Conservation (phyloP, 2,113 vertebrate species). For the Cygnus atratus region DNA sequence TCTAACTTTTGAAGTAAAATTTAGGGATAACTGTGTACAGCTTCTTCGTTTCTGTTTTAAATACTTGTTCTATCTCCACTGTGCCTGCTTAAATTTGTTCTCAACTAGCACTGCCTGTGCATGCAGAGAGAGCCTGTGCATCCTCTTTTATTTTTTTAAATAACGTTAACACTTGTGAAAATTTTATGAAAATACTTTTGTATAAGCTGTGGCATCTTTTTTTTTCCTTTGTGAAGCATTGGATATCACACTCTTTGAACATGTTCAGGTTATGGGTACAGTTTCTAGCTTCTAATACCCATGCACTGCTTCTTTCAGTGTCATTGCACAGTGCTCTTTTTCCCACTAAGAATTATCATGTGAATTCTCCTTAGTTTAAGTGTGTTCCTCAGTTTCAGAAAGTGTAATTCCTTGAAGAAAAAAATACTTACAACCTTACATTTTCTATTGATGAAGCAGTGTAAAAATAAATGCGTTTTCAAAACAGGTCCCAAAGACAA, state of each 20-base stretch:
- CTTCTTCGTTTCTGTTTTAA: constrained; percentile 73
- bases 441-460: constrained; percentile 77
- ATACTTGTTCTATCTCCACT: constrained; percentile 75
- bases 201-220: constrained; percentile 90
- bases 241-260: constrained; percentile 83
- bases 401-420: constrained; percentile 71
- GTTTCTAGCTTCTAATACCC: constrained; percentile 76
- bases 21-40: constrained; percentile 70
- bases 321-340: constrained; percentile 70
- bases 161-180: constrained; percentile 91
- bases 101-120: constrained; percentile 92
- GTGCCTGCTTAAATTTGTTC: constrained; percentile 90
- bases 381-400: constrained; percentile 72
- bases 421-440: not conserved
- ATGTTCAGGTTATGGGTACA: constrained; percentile 78
- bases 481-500: constrained; percentile 78
- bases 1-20: constrained; percentile 65
- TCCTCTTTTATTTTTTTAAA: constrained; percentile 90
- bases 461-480: constrained; percentile 78
- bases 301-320: constrained; percentile 71
- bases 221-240: constrained; percentile 81
- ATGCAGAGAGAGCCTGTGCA: constrained; percentile 88
- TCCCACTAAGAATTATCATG: constrained; percentile 75
- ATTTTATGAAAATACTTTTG: constrained; percentile 91
- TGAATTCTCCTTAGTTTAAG: constrained; percentile 62